Base-by-base conservation (phyloP, 1,140 invertebrate species). In the Musca domestica region DNA sequence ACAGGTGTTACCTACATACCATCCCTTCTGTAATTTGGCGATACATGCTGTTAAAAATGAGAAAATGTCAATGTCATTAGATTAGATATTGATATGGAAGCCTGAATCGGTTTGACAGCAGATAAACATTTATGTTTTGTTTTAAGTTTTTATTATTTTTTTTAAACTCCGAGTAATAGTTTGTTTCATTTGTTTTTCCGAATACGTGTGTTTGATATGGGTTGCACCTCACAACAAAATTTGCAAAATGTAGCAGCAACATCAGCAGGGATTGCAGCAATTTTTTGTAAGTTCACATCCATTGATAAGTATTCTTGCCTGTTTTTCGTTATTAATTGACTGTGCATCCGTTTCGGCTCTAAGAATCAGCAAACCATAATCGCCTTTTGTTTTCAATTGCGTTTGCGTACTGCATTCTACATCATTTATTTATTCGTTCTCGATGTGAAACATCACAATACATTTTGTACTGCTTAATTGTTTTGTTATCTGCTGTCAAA, bases 261-360 rank as follows among this genome's bases (percentile, higher is more conserved):
- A 87, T 81, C 86, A 86, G 83, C 86, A 86, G 76, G 86, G 85
- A 75, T 85, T 87, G 72, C 86, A 86, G 79, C 86, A 87, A 83
- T 85, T 87, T 81, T 83, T 87, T 83, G 86, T 87, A 87, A 87
- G 86, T 87, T 74, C 7, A 30, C 56, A 61, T 63, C 22, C 58
- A 34, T 17, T 19, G 17, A 17, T 63, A 34, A 34, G 25, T 9
- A 30, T 30, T 27, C 10, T 27, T 0, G 1, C 17, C 12, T 54
- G 4, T 22, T 61, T 34, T 61, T 61, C 2, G 17, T 19, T 19
- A 19, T 51, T 51, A 51, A 6, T 51, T 14, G 9, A 51, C 7
- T 20, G 9, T 51, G 48, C 20, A 51, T 51, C 20, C 9, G 17
- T 19, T 5, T 51, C 34, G 34, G 10, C 34, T 4, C 9, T 30